A percentile compares a stretch with the other conserved stretches of the same genome.
Conservation (phyloP, 1,140 invertebrate genomes). For the Arion vulgaris region DNA sequence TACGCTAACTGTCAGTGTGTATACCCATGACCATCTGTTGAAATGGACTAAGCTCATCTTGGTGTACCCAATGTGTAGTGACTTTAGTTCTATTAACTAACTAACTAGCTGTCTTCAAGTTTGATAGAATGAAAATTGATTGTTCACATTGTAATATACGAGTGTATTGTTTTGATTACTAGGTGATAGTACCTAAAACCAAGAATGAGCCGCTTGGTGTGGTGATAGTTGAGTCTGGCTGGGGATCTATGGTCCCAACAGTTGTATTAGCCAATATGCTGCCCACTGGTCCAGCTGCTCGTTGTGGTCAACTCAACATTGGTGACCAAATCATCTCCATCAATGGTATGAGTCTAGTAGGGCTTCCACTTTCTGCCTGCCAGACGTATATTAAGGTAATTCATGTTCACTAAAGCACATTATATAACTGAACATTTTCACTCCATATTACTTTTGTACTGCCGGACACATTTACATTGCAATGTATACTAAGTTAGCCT, state of each 20-base stretch:
- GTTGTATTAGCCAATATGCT: constrained; percentile 98
- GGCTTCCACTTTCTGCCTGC: constrained; percentile 96
- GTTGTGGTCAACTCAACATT: constrained; percentile 98
- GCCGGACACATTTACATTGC: too few relatives aligned
- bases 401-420: neutral
- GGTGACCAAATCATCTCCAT: constrained; percentile 99
- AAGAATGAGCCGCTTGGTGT: constrained; percentile 98
- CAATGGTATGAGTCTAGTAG: constrained; percentile 97
- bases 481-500: too few relatives aligned
- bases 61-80: too few relatives aligned
- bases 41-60: too few relatives aligned
- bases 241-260: constrained; percentile 99
- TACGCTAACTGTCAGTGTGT: too few relatives aligned
- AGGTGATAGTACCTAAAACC: constrained; percentile 97
- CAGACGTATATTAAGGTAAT: constrained; percentile 96
- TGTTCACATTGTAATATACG: too few relatives aligned
- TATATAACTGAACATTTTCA: too few relatives aligned
- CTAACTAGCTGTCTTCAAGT: too few relatives aligned
- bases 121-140: too few relatives aligned
- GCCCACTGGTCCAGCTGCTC: constrained; percentile 92
- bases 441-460: too few relatives aligned
- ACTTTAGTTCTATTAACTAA: too few relatives aligned
- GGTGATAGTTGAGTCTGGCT: constrained; percentile 99
- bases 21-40: too few relatives aligned
- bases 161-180: neutral